Conservation (phyloP, 2,113 vertebrate genomes). For the Donacobius atricapilla region DNA sequence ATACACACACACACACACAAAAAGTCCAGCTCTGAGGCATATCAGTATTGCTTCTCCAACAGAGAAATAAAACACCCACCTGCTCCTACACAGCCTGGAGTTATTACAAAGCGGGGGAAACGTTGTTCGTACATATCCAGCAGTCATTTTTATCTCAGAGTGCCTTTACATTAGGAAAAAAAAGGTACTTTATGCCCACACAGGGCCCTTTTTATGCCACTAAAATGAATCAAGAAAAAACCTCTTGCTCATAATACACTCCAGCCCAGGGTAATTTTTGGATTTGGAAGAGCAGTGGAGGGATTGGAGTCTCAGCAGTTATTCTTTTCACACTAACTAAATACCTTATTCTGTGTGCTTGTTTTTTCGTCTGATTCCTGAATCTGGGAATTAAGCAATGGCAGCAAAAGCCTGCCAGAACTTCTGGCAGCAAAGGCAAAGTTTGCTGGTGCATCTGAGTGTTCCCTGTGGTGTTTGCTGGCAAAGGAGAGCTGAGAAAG, state of each 20-base stretch:
- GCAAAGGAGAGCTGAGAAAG: not conserved
- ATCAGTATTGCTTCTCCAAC: not conserved
- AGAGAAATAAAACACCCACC: not conserved
- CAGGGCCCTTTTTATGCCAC: not conserved
- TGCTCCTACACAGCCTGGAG: accelerated
- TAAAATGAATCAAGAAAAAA: not conserved
- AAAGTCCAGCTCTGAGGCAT: not conserved
- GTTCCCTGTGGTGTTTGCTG: not conserved
- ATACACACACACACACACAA: no score
- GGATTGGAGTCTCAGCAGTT: not conserved
- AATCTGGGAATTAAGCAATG: not conserved
- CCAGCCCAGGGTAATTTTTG: not conserved
- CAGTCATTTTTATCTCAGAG: not conserved
- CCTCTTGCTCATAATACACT: not conserved
- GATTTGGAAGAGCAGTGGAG: not conserved
- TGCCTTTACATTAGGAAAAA: not conserved
- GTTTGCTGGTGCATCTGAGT: not conserved
- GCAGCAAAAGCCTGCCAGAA: not conserved
- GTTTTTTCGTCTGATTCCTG: not conserved
- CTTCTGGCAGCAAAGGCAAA: not conserved
- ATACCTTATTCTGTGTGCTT: accelerated
- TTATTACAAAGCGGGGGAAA: not conserved
- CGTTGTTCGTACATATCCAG: not conserved
- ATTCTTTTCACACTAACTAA: not conserved
- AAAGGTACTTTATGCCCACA: not conserved